Evolutionary conservation across 2,888 invertebrate species (phyloP), one percentile per base, ranked within the genome.

Genomic region (Drosophila ezoana): DNA sequence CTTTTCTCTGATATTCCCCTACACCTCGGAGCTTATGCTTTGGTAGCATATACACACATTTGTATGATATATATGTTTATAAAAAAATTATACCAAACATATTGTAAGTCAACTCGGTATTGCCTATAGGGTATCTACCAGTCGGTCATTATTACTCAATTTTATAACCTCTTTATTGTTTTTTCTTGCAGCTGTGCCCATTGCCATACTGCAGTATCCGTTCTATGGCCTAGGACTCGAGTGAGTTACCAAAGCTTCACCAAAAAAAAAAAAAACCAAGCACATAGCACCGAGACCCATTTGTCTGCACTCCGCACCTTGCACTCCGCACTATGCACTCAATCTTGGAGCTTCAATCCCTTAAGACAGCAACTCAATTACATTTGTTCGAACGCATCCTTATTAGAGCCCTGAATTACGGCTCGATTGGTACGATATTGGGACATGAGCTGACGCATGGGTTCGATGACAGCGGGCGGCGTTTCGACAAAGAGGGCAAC

Each of bases 401-500:
- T 66, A 47, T 60, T 72, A 97, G 97, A 90, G 95, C 96, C 2
- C 92, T 97, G 37, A 96, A 97, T 92, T 97, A 97, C 89, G 97
- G 97, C 8, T 95, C 96, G 0, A 94, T 97, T 76, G 97, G 97
- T 2, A 94, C 95, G 0, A 94, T 97, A 62, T 92, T 97, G 48
- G 97, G 97, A 2, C 97, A 97, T 88, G 97, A 95, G 89, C 93
- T 94, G 60, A 94, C 94, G 3, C 95, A 95, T 82, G 95, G 95
- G 3, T 92, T 92, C 59, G 92, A 92, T 68, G 92, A 92, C 68
- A 92, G 89, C 67, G 93, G 98, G 13, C 94, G 97, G 51, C 95
- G 96, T 87, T 98, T 96, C 86, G 97, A 98, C 90, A 95, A 95
- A 87, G 93, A 95, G 76, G 98, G 98, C 11, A 97, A 97, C 92